phyloP scores from a whole-genome alignment of 2,888 invertebrate genomes.

The Microctonus aethiopoides region DNA sequence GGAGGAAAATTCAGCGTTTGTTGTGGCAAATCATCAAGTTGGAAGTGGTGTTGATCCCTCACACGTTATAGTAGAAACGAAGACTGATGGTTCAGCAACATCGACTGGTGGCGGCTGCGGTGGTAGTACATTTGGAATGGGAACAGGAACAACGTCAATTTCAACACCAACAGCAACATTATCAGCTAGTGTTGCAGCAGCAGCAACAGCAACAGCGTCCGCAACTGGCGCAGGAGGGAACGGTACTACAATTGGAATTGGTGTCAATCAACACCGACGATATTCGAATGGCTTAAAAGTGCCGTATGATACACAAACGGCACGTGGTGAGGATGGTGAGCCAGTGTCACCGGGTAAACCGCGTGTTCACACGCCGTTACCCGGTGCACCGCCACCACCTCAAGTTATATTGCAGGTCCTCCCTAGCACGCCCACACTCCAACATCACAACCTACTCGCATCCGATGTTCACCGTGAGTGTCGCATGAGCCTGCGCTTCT shows the following conservation, averaged over 20 bases:
- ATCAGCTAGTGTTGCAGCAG: conserved; percentile 44
- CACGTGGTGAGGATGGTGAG: conserved; percentile 44
- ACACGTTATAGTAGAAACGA: conserved; percentile 67
- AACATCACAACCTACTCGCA: conserved; percentile 66
- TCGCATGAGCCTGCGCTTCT: conserved; percentile 61
- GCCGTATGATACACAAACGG: conserved; percentile 64
- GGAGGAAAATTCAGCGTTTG: conserved; percentile 96
- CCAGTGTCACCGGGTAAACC: conserved; percentile 53
- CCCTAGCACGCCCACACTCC: conserved; percentile 69
- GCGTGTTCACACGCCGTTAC: conserved; percentile 46
- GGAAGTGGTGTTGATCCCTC: conserved; percentile 64
- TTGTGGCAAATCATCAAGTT: conserved; percentile 74
- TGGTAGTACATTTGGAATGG: conserved; percentile 56
- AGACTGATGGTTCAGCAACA: conserved; percentile 49
- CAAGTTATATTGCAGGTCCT: conserved; percentile 83
- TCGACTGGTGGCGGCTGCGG: conserved; percentile 9
- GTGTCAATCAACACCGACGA: conserved; percentile 56
- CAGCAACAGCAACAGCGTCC: conserved; percentile 23
- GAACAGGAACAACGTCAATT: conserved; percentile 53
- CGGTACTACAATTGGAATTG: conserved; percentile 60
- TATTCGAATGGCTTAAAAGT: conserved; percentile 68
- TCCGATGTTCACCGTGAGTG: conserved; percentile 67
- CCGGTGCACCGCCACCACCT: conserved; percentile 70
- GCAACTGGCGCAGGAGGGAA: conserved; percentile 52
- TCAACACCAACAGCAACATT: conserved; percentile 58